A percentile compares a stretch with the other conserved stretches of the same genome.
Evolutionary conservation across 1,140 invertebrate species (phyloP).

Genomic region (Drosophila truncata): DNA sequence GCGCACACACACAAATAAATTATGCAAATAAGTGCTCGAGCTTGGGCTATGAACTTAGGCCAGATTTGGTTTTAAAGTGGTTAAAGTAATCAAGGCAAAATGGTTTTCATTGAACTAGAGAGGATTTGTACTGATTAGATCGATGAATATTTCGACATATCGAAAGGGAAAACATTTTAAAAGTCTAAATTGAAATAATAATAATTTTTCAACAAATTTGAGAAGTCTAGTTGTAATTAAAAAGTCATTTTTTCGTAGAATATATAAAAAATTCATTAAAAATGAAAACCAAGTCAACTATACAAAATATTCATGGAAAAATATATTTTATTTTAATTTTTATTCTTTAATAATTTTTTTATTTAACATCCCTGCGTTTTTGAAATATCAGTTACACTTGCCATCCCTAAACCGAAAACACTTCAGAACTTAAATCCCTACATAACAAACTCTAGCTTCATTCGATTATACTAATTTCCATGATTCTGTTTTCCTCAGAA

Average conservation of each 20-base stretch:
- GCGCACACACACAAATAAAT: conserved; percentile 58
- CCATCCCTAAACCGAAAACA: neutral
- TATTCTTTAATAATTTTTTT: neutral
- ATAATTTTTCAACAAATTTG: too few relatives aligned
- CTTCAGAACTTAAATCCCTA: neutral
- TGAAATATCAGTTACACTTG: neutral
- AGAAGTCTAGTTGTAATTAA: too few relatives aligned
- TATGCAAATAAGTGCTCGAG: conserved; percentile 65
- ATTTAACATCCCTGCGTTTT: neutral
- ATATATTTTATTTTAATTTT: neutral
- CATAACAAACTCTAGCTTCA: neutral
- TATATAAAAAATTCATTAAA: neutral
- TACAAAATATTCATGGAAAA: neutral
- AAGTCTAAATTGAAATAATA: too few relatives aligned
- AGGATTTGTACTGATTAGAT: neutral
- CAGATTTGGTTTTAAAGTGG: conserved; percentile 27
- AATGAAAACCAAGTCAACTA: neutral
- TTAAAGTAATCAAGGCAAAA: conserved; percentile 23
- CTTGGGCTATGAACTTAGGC: conserved; percentile 27
- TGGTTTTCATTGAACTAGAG: neutral
- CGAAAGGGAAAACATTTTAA: neutral
- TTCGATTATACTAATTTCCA: conserved; percentile 17
- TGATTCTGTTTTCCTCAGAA: neutral
- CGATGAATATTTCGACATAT: neutral
- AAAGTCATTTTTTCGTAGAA: too few relatives aligned